A percentile compares a stretch with the other conserved stretches of the same genome.
These are phyloP conservation scores for Trachops cirrhosus DNA, from an alignment of 2,797 vertebrate genomes.

Conservation along the genomic window DNA sequence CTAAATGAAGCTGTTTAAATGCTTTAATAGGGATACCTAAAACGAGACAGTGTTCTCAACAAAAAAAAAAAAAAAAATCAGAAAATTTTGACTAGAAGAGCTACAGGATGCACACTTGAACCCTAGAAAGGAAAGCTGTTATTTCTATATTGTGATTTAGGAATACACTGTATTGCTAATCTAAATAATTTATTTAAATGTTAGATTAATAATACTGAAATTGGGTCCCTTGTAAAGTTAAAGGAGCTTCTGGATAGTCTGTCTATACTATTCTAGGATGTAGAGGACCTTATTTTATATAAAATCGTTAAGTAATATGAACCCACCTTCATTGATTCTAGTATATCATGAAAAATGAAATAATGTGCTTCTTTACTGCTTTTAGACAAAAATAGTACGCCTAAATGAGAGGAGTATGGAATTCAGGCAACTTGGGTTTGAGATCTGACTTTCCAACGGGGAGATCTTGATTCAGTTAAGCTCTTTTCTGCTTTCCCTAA, in stretches of 20 bases:
- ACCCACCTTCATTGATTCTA: not conserved
- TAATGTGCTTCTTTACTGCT: not conserved
- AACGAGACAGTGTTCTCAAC: not conserved
- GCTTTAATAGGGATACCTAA: not conserved
- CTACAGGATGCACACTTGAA: not conserved
- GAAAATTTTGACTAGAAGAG: not conserved
- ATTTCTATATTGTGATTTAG: not conserved
- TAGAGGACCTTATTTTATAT: not conserved
- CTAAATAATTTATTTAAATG: not conserved
- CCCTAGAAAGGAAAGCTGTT: not conserved
- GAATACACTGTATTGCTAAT: not conserved
- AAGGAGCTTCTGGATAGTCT: constrained; percentile 15
- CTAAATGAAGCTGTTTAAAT: constrained; percentile 15
- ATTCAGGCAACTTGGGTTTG: not conserved
- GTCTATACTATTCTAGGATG: not conserved
- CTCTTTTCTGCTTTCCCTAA: not conserved
- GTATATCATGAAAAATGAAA: not conserved
- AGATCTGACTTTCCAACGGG: not conserved
- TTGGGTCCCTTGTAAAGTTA: constrained; percentile 25
- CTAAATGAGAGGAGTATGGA: not conserved
- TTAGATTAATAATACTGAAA: not conserved
- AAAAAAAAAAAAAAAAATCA: not conserved
- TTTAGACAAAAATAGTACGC: not conserved
- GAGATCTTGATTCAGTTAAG: not conserved
- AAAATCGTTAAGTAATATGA: not conserved